These are phyloP conservation scores for Diadumene lineata DNA, from an alignment of 92 coral and sea anemone genomes.

Conservation along the genomic window DNA sequence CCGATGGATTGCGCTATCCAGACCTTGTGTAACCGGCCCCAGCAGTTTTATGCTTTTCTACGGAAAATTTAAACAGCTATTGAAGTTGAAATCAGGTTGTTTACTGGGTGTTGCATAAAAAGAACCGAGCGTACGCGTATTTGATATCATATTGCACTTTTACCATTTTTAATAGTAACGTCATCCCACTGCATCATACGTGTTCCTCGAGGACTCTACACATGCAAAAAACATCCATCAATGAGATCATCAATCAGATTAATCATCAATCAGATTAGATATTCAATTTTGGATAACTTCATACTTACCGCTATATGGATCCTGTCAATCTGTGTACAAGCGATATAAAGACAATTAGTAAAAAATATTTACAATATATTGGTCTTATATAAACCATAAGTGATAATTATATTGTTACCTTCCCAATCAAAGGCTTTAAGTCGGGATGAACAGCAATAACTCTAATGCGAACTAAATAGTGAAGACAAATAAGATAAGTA, in stretches of 20 bases:
- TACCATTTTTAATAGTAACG: slow-evolving; percentile 12
- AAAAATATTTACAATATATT: not conserved
- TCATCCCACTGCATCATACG: slow-evolving; percentile 78
- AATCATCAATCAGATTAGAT: not conserved
- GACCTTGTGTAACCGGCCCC: too few relatives aligned
- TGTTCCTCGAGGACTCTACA: slow-evolving; percentile 66
- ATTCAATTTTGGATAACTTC: not conserved
- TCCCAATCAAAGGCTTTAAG: slow-evolving; percentile 63
- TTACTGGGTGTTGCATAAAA: too few relatives aligned
- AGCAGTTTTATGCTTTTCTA: too few relatives aligned
- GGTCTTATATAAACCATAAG: not conserved
- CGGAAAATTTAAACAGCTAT: too few relatives aligned
- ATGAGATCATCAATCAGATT: not conserved
- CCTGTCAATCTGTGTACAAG: not conserved
- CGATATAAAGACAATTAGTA: too few relatives aligned
- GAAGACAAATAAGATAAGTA: too few relatives aligned
- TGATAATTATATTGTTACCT: slow-evolving; percentile 32
- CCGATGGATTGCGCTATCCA: too few relatives aligned
- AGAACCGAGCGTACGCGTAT: too few relatives aligned
- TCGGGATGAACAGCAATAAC: slow-evolving; percentile 65
- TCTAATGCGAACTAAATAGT: slow-evolving; percentile 94
- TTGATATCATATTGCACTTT: too few relatives aligned
- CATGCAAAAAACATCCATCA: not conserved
- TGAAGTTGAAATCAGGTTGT: too few relatives aligned
- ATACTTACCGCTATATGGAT: too few relatives aligned